Evolutionary conservation across 92 coral and sea anemone species (phyloP), one percentile per base, ranked within the genome.

Genomic region (Porites divaricata): DNA sequence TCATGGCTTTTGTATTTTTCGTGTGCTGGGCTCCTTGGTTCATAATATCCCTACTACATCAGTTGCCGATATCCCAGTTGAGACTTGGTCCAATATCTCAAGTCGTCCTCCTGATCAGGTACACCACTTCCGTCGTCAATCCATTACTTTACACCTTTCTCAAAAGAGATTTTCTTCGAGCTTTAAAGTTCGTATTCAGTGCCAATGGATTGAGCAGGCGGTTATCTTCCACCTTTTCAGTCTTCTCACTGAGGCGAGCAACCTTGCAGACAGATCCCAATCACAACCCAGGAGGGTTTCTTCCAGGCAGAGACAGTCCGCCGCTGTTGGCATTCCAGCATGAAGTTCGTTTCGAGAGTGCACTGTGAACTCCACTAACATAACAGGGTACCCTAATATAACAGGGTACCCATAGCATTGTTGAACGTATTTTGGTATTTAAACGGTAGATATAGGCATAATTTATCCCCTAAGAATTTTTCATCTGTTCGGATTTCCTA

Each of bases 71-170:
- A 20, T 22, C 7, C 19, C n/a, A n/a, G n/a, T 63, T 71, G 2
- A 70, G 41, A 23, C 4, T 71, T 58, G 53, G 0, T 5, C 45
- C 72, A 22, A 53, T 67, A 12, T 41, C 86, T 57, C 28, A 80
- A n/a, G 79, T 82, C 17, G 69, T 58, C 8, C 23, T 79, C 12
- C 63, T 83, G 6, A 70, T 89, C 66, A 83, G 90, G 16, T 89
- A 86, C 64, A 25, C 81, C n/a, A 80, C 93, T 7, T 89, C 93
- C 6, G 74, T 76, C 7, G 75, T 64, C 23, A 83, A 89, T 25
- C 93, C 93, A 21, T 74, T 89, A 41, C 83, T 89, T 6, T 86
- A 89, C 66, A 89, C 93, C 7, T 80, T 89, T 57, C 63, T 89
- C 67, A 89, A 89, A 64, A 76, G 83, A 69, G 93, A 89, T 23